These are phyloP conservation scores for Spisula solida DNA, from an alignment of 2,888 invertebrate species.

Conservation along the genomic window DNA sequence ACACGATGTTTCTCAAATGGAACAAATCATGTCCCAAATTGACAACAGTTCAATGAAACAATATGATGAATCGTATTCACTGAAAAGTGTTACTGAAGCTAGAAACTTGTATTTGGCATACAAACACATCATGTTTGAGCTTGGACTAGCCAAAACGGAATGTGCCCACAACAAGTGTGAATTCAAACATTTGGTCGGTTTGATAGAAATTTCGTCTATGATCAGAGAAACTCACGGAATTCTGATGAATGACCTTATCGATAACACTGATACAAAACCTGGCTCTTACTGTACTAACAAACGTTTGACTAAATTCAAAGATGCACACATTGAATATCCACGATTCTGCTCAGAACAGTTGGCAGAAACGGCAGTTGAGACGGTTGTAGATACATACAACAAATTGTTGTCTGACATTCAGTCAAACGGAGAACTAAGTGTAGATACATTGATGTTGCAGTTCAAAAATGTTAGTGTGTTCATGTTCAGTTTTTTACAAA, in stretches of 20 bases:
- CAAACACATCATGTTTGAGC: conserved; percentile 19
- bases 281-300: conserved; percentile 29
- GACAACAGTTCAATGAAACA: background rate
- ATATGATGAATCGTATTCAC: background rate
- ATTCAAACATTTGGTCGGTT: background rate
- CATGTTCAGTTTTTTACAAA: conserved; percentile 34
- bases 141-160: background rate
- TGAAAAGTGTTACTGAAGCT: conserved; percentile 30
- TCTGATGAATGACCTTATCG: conserved; percentile 40
- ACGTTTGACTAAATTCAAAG: conserved; percentile 15
- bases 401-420: conserved; percentile 12
- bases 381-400: conserved; percentile 32
- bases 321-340: conserved; percentile 13
- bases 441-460: background rate
- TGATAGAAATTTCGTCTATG: conserved; percentile 29
- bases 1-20: conserved; percentile 7
- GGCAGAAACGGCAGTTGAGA: background rate
- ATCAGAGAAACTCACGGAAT: conserved; percentile 31
- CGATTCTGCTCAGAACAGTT: background rate
- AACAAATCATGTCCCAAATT: background rate
- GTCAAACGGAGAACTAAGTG: background rate
- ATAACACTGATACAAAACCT: background rate
- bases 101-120: conserved; percentile 44
- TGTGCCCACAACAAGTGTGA: background rate
- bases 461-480: conserved; percentile 42